A percentile compares a stretch with the other conserved stretches of the same genome.
phyloP scores from a whole-genome alignment of 1,140 invertebrate genomes.

The Cotesia vestalis region DNA sequence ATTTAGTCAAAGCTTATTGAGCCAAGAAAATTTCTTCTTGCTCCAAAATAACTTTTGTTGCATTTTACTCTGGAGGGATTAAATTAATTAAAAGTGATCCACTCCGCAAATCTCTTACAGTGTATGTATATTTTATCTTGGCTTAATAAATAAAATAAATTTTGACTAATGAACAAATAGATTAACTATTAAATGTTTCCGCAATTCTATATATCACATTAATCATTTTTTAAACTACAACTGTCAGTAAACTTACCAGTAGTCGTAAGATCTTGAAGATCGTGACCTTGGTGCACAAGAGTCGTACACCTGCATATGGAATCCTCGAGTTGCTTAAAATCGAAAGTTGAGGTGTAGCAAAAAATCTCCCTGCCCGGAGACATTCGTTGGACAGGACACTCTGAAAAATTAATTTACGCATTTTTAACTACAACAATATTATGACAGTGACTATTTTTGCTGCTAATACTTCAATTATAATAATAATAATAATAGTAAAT shows the following conservation, averaged over 20 bases:
- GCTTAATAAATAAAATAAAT: too few species aligned
- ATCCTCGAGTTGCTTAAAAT: conserved; percentile 48
- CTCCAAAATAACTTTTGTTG: too few species aligned
- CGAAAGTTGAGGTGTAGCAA: conserved; percentile 56
- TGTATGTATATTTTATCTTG: not conserved
- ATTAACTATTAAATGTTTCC: too few species aligned
- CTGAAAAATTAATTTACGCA: conserved; percentile 46
- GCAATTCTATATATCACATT: conserved; percentile 33
- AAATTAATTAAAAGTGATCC: too few species aligned
- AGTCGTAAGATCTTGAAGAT: conserved; percentile 53
- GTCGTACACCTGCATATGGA: conserved; percentile 60
- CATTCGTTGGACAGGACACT: conserved; percentile 55
- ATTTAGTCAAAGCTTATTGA: too few species aligned
- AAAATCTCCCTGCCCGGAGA: conserved; percentile 57
- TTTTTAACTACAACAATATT: too few species aligned
- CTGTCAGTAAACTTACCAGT: conserved; percentile 53
- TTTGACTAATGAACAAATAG: too few species aligned
- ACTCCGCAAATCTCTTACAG: not conserved
- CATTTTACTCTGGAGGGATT: too few species aligned
- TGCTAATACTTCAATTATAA: too few species aligned
- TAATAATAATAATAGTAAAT: not conserved
- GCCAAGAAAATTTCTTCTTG: too few species aligned
- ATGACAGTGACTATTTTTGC: too few species aligned
- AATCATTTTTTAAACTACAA: not conserved
- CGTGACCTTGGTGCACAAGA: conserved; percentile 59